These are phyloP conservation scores for Oriolus oriolus DNA, from an alignment of 2,113 vertebrate species.

Conservation along the genomic window DNA sequence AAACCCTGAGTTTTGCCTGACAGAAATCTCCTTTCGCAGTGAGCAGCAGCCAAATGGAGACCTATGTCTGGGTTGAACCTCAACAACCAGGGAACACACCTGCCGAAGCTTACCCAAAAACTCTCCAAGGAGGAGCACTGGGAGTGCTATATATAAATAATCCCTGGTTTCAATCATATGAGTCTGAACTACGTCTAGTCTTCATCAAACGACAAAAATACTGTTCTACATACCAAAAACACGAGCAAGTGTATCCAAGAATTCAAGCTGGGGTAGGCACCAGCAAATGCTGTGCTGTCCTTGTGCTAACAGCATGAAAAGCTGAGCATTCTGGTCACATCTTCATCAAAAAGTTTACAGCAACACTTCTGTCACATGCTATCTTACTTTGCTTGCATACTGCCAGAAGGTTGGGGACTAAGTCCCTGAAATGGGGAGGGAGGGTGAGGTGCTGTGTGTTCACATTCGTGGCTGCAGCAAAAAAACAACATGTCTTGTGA, in stretches of 20 bases:
- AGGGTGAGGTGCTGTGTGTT: accelerated
- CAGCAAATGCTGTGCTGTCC: background rate
- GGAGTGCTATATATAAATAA: background rate
- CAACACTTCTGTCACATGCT: background rate
- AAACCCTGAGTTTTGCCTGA: background rate
- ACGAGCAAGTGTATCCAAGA: background rate
- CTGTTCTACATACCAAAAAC: background rate
- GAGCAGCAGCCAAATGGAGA: background rate
- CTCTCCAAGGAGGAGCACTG: background rate
- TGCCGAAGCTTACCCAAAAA: background rate
- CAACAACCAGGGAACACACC: background rate
- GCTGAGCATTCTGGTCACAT: background rate
- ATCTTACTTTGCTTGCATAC: background rate
- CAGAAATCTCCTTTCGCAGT: background rate
- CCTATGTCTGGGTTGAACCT: background rate
- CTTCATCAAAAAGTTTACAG: background rate
- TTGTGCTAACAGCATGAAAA: background rate
- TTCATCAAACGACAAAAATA: background rate
- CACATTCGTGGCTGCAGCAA: background rate
- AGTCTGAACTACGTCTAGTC: background rate
- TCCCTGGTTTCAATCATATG: background rate
- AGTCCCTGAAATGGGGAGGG: background rate
- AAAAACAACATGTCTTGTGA: background rate
- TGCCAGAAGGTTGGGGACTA: background rate
- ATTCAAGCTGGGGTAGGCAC: background rate